phyloP scores from a whole-genome alignment of 2,888 invertebrate species.

The Flexamia atlantica region DNA sequence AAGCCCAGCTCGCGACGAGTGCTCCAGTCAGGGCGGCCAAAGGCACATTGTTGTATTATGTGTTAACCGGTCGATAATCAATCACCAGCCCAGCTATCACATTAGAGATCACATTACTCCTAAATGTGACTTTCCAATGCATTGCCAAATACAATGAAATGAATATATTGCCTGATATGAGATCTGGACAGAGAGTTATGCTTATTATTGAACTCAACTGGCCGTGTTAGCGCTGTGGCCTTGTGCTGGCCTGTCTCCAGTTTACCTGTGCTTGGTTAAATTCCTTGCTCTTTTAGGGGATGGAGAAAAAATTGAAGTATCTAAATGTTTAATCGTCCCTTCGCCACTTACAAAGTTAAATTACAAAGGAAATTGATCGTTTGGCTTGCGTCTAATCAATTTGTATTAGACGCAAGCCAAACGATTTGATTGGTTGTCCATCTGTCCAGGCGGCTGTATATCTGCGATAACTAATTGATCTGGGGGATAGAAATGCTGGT shows the following conservation, averaged over 20 bases:
- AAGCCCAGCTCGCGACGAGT: too few relatives aligned
- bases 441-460: background rate
- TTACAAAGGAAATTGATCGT: too few relatives aligned
- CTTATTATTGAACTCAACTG: background rate
- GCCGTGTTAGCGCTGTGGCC: background rate
- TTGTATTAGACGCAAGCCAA: background rate
- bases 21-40: too few relatives aligned
- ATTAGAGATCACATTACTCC: background rate
- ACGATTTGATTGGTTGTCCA: background rate
- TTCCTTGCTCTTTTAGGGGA: too few relatives aligned
- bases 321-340: too few relatives aligned
- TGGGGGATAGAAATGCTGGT: background rate
- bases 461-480: background rate
- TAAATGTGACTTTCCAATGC: background rate
- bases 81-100: background rate
- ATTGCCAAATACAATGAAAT: conserved; percentile 1
- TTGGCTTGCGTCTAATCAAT: too few relatives aligned
- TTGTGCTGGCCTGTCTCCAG: background rate
- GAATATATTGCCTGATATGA: background rate
- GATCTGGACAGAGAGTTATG: background rate
- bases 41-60: too few relatives aligned
- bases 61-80: conserved; percentile 3
- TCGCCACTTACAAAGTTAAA: too few relatives aligned
- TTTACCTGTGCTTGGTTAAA: too few relatives aligned
- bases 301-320: too few relatives aligned